Evolutionary conservation across 2,113 vertebrate species (phyloP), one percentile per base, ranked within the genome.

Genomic region (Ptyas mucosa): DNA sequence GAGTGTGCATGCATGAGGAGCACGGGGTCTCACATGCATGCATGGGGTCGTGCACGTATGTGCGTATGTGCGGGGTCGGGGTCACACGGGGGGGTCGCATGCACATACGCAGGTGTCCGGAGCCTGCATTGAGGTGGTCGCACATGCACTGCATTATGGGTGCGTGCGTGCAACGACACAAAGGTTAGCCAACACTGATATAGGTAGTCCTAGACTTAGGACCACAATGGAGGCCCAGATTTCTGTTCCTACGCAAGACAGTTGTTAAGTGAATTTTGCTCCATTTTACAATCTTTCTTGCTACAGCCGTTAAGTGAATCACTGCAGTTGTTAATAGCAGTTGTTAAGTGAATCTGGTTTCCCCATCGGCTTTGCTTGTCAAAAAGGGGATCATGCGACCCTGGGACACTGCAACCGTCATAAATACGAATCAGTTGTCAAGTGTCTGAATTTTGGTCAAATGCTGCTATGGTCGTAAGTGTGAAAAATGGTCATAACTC

Each of bases 91-190:
- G 8, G 46, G 46, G 46, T 8, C 46, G 6, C 46, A 49, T 0
- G 5, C 1, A 0, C 46, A 49, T 49, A 5, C 1, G 46, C 0
- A 49, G 1, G 46, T 6, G 46, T 5, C 46, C 46, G 46, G 46
- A 5, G 6, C 46, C 46, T 5, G 6, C 0, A 5, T 0, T 8
- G 46, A 49, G 46, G 46, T 49, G 46, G 46, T 49, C 7, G 8
- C 49, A 49, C 49, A 8, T 8, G 8, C 49, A 8, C 1, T 49
- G 49, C 49, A 49, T 49, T 8, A 49, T 49, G 49, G 49, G 49
- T 49, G 1, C 49, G 0, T 1, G 49, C 8, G 8, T 8, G 49
- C 7, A 6, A 49, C 8, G 49, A 49, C 49, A 49, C 6, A 49
- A 49, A 49, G 49, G 49, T 49, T 49, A 49, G 49, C 49, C 49